Percentiles rank a stretch among this genome's conserved stretches.
Conservation (phyloP, 2,888 invertebrate genomes). For the Tinea semifulvella region DNA sequence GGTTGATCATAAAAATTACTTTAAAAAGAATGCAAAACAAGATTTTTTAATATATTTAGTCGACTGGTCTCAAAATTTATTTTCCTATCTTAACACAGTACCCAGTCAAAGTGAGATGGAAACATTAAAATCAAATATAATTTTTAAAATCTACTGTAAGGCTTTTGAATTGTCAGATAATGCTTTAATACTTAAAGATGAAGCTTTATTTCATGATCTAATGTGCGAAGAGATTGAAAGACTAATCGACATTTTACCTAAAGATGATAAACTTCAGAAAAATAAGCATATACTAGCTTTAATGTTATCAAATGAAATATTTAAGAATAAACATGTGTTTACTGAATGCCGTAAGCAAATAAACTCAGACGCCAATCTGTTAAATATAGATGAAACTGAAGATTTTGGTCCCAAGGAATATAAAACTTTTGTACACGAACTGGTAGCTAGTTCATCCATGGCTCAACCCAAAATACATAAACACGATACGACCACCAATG, state of each 20-base stretch:
- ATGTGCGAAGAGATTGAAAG: conserved; percentile 3
- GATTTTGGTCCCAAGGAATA: neutral
- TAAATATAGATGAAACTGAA: neutral
- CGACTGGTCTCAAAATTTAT: neutral
- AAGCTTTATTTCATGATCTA: neutral
- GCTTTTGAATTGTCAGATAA: neutral
- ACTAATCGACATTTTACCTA: neutral
- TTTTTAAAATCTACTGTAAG: neutral
- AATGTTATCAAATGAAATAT: conserved; percentile 3
- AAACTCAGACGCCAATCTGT: neutral
- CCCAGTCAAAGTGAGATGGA: neutral
- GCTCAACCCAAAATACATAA: neutral
- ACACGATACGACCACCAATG: no score
- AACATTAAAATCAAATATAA: neutral
- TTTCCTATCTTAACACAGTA: neutral
- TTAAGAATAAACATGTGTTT: conserved; percentile 1
- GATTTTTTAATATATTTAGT: neutral
- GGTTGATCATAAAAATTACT: neutral
- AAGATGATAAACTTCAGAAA: neutral
- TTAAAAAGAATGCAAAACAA: neutral
- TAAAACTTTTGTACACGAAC: neutral
- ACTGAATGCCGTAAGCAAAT: neutral
- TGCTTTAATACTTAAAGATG: neutral
- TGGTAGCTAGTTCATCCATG: neutral
- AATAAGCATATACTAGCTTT: neutral